Base-by-base conservation (phyloP, 2,888 invertebrate species). In the Shargacucullia verbasci region DNA sequence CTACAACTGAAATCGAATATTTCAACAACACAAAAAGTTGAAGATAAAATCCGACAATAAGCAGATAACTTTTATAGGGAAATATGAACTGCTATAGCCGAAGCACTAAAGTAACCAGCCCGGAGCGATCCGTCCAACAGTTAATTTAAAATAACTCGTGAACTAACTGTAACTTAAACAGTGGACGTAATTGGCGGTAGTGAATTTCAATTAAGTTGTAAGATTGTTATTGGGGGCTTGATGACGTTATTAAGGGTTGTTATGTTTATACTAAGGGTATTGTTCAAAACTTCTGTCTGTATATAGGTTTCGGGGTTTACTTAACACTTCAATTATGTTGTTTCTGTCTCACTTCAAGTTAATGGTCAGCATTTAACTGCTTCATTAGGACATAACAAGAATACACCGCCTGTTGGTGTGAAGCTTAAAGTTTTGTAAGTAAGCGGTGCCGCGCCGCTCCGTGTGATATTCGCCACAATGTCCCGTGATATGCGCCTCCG, bases 71-170 rank as follows among this genome's bases (percentile, higher is more conserved):
- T 13, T 27, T 0, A 20, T 0, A 13, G 1, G 27, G 8, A 13
- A 48, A 31, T 29, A 54, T 39, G 11, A 37, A 7, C 13, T 10
- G n/a, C 13, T 12, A 13, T 39, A 33, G 33, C 13, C 11, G 35
- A 39, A 29, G 33, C 39, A 37, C 33, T 61, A 56, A 57, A 72
- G 50, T 50, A 59, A 73, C 45, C n/a, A 1, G 10, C 61, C 54
- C 15, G 5, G 1, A 57, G 66, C 55, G 0, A 53, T 47, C 31
- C 38, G 37, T 38, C 53, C 38, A 15, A 43, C 35, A 52, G 37
- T 62, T 66, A 52, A 59, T 62, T 66, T 70, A 57, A 73, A 71
- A 71, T 71, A 70, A 70, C 74, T 73, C 7, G 35, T 29, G 8
- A 64, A 69, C 69, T 59, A 58, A 59, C 49, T 50, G 43, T 35